phyloP scores from a whole-genome alignment of 2,113 vertebrate species.

The Brienomyrus brachyistius region DNA sequence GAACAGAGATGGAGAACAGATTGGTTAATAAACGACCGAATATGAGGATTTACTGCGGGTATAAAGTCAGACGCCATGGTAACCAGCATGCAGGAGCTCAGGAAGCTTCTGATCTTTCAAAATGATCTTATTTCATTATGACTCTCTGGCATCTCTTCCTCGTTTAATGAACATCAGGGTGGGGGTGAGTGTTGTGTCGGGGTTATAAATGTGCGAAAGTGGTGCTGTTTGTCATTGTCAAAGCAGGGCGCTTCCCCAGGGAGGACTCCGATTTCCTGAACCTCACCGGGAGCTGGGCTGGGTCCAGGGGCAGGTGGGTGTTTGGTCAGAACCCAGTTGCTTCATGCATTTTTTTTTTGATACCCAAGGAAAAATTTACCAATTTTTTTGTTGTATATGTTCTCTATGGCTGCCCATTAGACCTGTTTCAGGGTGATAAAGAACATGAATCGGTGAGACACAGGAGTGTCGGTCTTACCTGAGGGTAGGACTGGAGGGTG shows the following conservation, averaged over 20 bases:
- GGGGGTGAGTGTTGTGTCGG: neutral
- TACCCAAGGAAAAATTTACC: neutral
- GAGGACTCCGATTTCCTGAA: neutral
- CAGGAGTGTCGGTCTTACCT: neutral
- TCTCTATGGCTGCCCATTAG: neutral
- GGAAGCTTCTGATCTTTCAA: neutral
- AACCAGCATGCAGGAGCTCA: neutral
- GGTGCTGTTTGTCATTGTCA: neutral
- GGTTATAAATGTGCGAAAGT: neutral
- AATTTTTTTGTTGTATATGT: neutral
- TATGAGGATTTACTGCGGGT: neutral
- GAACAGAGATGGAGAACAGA: neutral
- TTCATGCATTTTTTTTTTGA: neutral
- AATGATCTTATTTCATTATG: neutral
- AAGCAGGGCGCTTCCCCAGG: neutral
- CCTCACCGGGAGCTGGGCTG: neutral
- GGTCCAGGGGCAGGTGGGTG: neutral
- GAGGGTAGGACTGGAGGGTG: neutral
- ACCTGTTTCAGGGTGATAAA: neutral
- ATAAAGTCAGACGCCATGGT: neutral
- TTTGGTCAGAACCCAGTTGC: neutral
- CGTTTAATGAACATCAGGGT: neutral
- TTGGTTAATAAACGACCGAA: neutral
- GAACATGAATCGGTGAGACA: neutral
- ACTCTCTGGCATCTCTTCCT: neutral